phyloP scores from a whole-genome alignment of 2,888 invertebrate species.

The Drosophila parthenogenetica region DNA sequence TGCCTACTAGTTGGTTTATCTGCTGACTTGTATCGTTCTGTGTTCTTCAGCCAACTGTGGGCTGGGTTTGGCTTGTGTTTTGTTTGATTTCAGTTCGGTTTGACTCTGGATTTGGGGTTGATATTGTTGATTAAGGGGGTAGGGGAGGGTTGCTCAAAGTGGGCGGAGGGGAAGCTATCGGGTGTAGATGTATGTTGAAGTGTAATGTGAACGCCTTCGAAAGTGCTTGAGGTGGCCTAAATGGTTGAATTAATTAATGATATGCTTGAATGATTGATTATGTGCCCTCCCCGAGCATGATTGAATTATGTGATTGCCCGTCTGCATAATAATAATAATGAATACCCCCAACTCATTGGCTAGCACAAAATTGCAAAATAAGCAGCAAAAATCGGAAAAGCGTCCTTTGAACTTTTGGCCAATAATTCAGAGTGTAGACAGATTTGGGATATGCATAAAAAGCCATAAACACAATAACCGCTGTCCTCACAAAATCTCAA shows the following conservation, averaged over 20 bases:
- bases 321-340: background rate
- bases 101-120: constrained; percentile 6
- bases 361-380: constrained; percentile 34
- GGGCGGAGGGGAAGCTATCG: background rate
- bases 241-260: constrained; percentile 75
- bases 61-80: constrained; percentile 5
- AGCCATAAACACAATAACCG: constrained; percentile 72
- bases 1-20: constrained; percentile 46
- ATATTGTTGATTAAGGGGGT: constrained; percentile 4
- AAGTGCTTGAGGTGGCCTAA: constrained; percentile 66
- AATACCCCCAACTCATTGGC: constrained; percentile 13
- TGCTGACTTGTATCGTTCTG: constrained; percentile 44
- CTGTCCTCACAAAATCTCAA: constrained; percentile 14
- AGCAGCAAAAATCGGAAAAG: constrained; percentile 33
- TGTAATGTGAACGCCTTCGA: constrained; percentile 39
- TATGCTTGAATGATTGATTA: constrained; percentile 74
- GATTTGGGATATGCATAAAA: constrained; percentile 62
- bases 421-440: constrained; percentile 67
- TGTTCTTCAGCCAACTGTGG: constrained; percentile 19
- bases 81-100: constrained; percentile 10
- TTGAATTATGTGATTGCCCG: constrained; percentile 68
- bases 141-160: too few species aligned
- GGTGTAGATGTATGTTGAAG: background rate
- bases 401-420: constrained; percentile 70
- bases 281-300: constrained; percentile 56